Evolutionary conservation across 2,113 vertebrate genomes (phyloP), one percentile per base, ranked within the genome.

Genomic region (Astur gentilis): DNA sequence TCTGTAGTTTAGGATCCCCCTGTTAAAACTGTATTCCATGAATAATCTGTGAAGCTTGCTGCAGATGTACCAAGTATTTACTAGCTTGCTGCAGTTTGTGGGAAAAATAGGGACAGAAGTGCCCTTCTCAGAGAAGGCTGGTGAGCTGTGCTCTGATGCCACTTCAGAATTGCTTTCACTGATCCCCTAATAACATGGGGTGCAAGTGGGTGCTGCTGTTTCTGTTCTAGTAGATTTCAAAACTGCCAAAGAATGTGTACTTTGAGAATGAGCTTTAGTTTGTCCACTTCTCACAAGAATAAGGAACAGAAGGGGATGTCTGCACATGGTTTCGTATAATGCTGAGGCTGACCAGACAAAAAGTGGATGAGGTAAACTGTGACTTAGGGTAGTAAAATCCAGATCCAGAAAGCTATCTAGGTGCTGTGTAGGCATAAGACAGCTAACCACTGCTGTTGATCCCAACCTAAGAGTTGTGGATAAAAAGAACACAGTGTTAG

Each of bases 361-460:
- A 18, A 83, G 17, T 36, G 13, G 14, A 54, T 26, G n/a, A 66
- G 17, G 58, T 21, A 70, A 36, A 22, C 17, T 52, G 26, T 52
- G n/a, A 44, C 4, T 31, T 79, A 71, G 27, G 7, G 17, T 9
- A 78, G 12, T 20, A 22, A 76, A 81, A 16, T 27, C 22, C 20
- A 89, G 71, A 66, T 45, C 12, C 17, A 84, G 60, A 89, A 78
- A 71, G 14, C 7, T n/a, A 4, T 49, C 17, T 50, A 38, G 13
- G 11, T 58, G 11, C 4, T 3, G 1, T n/a, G 21, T n/a, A 18
- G 15, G 0, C 10, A 1, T 42, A 32, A 62, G 22, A 34, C 13
- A 49, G 40, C 8, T 44, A 83, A 79, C 11, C 3, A 11, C 11
- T 64, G 31, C 4, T 78, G 11, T 38, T 85, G 65, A 73, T 60